Base-by-base conservation (phyloP, 2,888 invertebrate genomes). In the Diplazon laetatorius region DNA sequence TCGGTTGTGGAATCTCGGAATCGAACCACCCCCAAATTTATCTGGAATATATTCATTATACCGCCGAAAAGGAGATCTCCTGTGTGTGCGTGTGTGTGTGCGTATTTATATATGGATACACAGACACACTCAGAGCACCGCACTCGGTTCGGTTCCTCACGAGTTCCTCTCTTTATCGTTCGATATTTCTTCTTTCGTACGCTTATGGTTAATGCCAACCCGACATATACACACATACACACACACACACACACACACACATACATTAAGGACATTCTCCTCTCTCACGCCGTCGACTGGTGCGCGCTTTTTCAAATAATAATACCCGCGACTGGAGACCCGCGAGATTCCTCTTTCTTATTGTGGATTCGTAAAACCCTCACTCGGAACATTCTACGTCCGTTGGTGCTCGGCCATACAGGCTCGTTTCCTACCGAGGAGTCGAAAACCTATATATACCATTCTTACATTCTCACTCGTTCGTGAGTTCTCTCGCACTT, bases 1-100 rank as follows among this genome's bases (percentile, higher is more conserved):
- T 72, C 83, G 82, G 82, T 84, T 83, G 82, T 84, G 83, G 82
- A 84, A 86, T 85, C 85, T 85, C 84, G 55, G 44, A 57, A 86
- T 86, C 85, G 85, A 85, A 86, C 83, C 81, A 82, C 84, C 86
- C 84, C 82, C 83, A 85, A 86, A 86, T 85, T 86, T 85, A 86
- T 86, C 83, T 85, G 85, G 85, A 86, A 86, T 86, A 86, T 85
- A 84, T 86, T 82, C 84, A 84, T 85, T 86, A 86, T 72, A 63
- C 62, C 62, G 44, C 55, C 52, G 48, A 59, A 60, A 55, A 70
- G 60, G 37, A 50, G 50, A 50, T n/a, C n/a, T n/a, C n/a, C n/a
- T n/a, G n/a, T n/a, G n/a, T n/a, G n/a, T n/a, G n/a, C n/a, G n/a
- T n/a, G n/a, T n/a, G n/a, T n/a, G n/a, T n/a, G n/a, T n/a, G 50